Evolutionary conservation across 2,113 vertebrate species (phyloP), one percentile per base, ranked within the genome.

Genomic region (Panthera uncia): DNA sequence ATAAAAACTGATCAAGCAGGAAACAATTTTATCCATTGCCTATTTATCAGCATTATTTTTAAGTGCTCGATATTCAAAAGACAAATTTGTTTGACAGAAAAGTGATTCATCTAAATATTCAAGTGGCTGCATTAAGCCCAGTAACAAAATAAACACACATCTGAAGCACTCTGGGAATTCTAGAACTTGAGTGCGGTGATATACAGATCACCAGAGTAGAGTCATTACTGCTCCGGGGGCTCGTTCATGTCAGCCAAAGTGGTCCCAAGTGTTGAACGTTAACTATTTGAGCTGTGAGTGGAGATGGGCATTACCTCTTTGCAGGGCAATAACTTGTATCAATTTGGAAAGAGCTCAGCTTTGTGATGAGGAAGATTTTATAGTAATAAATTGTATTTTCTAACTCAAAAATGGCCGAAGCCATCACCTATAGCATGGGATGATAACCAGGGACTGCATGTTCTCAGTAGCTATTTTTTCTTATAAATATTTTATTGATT

Each of bases 401-500:
- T 61, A 86, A 5, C 78, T 15, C 0, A 31, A 97, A 95, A 61
- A 73, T 96, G 80, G 89, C 27, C 81, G 45, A 97, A 81, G 3
- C 88, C 61, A 87, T 93, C 82, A 52, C 38, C 73, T 91, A n/a
- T 68, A 92, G 69, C 93, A 63, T 48, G 25, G 82, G 48, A 87
- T 81, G 85, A 94, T 96, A 97, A 92, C 29, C 80, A 68, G 76
- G 94, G 48, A 76, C 27, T 96, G 57, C 8, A 96, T 27, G 52
- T 19, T 97, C 95, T 94, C 61, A 90, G 69, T 85, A 85, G 78
- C 12, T 97, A 21, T 93, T 95, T 98, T 97, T 21, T 79, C 23
- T 96, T 97, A 83, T 96, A 91, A 76, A 81, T 96, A 84, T 91
- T 92, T 97, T 95, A 96, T 97, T 97, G 97, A 97, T 89, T 97